Conservation (phyloP, 2,113 vertebrate species). For the Saguinus imperator region DNA sequence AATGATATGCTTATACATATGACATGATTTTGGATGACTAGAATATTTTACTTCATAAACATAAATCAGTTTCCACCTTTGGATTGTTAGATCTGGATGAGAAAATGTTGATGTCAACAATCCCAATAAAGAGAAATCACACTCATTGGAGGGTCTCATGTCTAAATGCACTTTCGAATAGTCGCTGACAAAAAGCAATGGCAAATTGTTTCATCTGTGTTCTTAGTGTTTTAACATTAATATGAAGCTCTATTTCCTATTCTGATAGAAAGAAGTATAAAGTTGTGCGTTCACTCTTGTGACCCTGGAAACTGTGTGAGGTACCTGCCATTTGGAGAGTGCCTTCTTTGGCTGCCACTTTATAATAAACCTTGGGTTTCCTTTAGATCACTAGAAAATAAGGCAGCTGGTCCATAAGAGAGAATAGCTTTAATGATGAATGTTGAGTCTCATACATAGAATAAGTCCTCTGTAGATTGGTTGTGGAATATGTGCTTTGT, state of each 20-base stretch:
- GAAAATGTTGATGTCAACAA: not conserved
- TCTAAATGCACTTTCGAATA: not conserved
- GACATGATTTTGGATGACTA: not conserved
- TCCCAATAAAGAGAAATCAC: not conserved
- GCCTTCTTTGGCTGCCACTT: not conserved
- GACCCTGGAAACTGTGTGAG: not conserved
- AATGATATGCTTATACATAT: fast-evolving
- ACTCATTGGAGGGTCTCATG: not conserved
- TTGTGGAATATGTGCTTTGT: not conserved
- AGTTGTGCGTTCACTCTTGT: not conserved
- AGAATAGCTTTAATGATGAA: too few species aligned
- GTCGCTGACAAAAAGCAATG: not conserved
- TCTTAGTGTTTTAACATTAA: too few species aligned
- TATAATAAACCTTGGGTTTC: not conserved
- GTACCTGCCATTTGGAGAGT: not conserved
- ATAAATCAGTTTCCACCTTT: not conserved
- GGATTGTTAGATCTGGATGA: not conserved
- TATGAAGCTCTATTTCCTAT: not conserved
- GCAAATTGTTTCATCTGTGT: not conserved
- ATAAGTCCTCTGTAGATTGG: not conserved
- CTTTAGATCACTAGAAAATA: not conserved
- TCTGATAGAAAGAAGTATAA: not conserved
- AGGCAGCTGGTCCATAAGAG: not conserved
- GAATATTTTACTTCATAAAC: not conserved
- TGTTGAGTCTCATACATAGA: not conserved